Base-by-base conservation (phyloP, 2,888 invertebrate species). In the Tupiocoris notatus region DNA sequence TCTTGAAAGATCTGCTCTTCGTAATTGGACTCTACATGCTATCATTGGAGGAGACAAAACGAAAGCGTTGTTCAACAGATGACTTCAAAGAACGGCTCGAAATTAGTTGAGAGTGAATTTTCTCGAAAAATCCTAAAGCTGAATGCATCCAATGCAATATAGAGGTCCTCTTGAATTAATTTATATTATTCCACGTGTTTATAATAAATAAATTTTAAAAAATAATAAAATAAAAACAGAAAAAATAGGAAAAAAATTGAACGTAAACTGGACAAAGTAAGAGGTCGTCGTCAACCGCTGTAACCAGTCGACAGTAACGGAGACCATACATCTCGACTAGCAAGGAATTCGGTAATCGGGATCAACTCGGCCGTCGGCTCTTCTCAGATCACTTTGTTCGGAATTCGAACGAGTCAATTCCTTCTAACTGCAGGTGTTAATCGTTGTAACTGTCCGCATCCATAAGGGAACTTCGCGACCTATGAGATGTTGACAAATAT, bases 331-430 rank as follows among this genome's bases (percentile, higher is more conserved):
- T 39, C 39, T 39, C 39, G 6, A n/a, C n/a, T 25, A 17, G 9
- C 9, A 9, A 1, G 67, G 67, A 57, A 67, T 67, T 67, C 21
- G 57, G 57, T 67, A 57, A 57, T 67, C 20, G 39, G 65, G n/a
- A 22, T 54, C 56, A 56, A 17, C 54, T 22, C 22, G 21, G 17
- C 21, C 21, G 20, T 24, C 65, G 65, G 39, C 18, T 65, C 23
- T 67, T 67, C 67, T 57, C n/a, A n/a, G 23, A 67, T 22, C 67
- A 21, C 54, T 67, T 67, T 56, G 67, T 67, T 21, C 17, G 57
- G 67, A 7, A 67, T 67, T 22, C 56, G 57, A 21, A 67, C 66
- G 66, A 66, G 54, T 66, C 54, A 66, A 66, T 66, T 66, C 54
- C 21, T 20, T 56, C 54, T 66, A 21, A 66, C 66, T 39, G 56